Evolutionary conservation across 1,140 invertebrate species (phyloP).

Genomic region (Drosophila pandora): DNA sequence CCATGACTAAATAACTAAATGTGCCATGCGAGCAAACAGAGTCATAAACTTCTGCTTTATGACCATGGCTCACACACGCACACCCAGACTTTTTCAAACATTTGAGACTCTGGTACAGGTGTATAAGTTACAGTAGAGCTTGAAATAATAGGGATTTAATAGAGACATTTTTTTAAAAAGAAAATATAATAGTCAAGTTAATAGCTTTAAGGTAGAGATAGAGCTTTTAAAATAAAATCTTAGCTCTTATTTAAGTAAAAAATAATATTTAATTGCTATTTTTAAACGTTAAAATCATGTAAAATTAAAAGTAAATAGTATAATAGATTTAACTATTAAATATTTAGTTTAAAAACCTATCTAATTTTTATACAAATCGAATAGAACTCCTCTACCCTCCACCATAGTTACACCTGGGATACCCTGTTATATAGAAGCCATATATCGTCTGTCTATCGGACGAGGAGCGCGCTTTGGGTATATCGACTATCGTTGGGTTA

Average conservation of each 20-base stretch:
- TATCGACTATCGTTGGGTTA: slow-evolving; percentile 51
- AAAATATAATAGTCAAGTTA: too few species aligned
- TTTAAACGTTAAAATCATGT: too few species aligned
- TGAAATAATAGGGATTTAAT: not conserved
- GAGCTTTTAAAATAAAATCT: too few species aligned
- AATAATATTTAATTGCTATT: too few species aligned
- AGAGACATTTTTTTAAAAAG: not conserved
- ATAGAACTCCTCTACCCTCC: not conserved
- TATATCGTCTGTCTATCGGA: slow-evolving; percentile 51
- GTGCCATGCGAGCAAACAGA: slow-evolving; percentile 72
- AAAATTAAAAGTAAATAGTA: too few species aligned
- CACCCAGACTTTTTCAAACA: not conserved
- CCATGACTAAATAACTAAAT: slow-evolving; percentile 72
- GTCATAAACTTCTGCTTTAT: slow-evolving; percentile 79
- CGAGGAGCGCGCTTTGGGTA: slow-evolving; percentile 31
- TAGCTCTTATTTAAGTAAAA: too few species aligned
- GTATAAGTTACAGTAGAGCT: slow-evolving; percentile 9
- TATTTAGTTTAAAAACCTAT: too few species aligned
- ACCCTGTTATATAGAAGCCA: not conserved
- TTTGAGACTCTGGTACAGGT: slow-evolving; percentile 1
- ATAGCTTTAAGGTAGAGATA: too few species aligned
- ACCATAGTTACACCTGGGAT: slow-evolving; percentile 5
- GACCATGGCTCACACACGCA: slow-evolving; percentile 40
- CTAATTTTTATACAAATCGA: not conserved
- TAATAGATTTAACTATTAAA: too few species aligned